Evolutionary conservation across 1,140 invertebrate genomes (phyloP).

Genomic region (Apolygus lucorum): DNA sequence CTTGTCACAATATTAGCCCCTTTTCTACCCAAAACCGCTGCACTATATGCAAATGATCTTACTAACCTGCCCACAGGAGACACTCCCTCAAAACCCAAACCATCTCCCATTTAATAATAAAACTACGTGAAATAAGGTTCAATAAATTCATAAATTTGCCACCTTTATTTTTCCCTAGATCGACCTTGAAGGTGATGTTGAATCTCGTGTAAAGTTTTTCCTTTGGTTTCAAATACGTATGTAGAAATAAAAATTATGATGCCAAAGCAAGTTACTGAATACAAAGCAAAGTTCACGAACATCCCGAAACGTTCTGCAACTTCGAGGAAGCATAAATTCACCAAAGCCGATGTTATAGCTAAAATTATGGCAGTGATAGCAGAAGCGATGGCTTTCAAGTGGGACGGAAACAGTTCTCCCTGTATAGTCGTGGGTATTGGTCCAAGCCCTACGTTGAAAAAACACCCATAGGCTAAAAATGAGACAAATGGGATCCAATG

Average conservation of each 20-base stretch:
- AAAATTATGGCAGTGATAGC: conserved; percentile 16
- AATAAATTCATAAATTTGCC: too few species aligned
- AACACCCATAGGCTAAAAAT: conserved; percentile 1
- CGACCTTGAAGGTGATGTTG: too few species aligned
- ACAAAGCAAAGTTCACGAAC: conserved; percentile 68
- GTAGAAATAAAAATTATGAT: conserved; percentile 48
- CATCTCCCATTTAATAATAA: too few species aligned
- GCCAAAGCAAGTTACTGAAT: conserved; percentile 55
- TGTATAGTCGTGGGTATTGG: conserved; percentile 17
- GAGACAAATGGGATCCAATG: conserved; percentile 12
- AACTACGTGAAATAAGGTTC: too few species aligned
- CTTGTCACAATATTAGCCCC: too few species aligned
- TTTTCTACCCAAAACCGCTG: too few species aligned
- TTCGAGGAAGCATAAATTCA: conserved; percentile 61
- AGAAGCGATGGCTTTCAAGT: conserved; percentile 17
- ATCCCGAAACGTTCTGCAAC: conserved; percentile 51
- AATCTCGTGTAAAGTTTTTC: conserved; percentile 64
- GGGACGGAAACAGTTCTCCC: conserved; percentile 17
- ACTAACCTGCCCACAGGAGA: too few species aligned
- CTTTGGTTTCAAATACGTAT: conserved; percentile 71
- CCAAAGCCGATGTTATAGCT: conserved; percentile 43
- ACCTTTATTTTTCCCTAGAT: too few species aligned
- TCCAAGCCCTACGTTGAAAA: conserved; percentile 17
- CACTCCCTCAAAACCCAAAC: too few species aligned
- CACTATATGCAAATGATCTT: too few species aligned